Evolutionary conservation across 2,113 vertebrate genomes (phyloP), one percentile per base, ranked within the genome.

Genomic region (Otolemur garnettii): DNA sequence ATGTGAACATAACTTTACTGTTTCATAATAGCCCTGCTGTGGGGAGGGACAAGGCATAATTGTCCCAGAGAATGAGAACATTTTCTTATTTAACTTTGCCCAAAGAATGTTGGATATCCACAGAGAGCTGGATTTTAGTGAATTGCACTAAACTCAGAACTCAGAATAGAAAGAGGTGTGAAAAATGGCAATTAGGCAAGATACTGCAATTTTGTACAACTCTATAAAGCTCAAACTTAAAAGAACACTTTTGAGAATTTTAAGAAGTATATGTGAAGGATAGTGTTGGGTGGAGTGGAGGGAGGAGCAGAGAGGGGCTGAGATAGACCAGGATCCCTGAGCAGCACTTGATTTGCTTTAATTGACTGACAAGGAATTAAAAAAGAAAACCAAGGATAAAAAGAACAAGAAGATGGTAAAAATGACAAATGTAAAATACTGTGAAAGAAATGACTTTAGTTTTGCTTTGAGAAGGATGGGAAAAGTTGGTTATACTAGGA

Each of bases 401-500:
- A 30, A 92, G 91, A 87, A 91, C 35, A 60, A 92, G 57, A 86
- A 87, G 84, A 88, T 82, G 81, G 71, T 30, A 50, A 97, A 90
- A 88, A 24, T 79, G 64, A 83, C 62, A 91, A 96, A 85, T 69
- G 78, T 87, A 85, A 96, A 97, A 90, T 78, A 71, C 71, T 72
- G n/a, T 87, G 92, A 74, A 60, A 96, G 79, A 84, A 96, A 94
- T 95, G 69, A 77, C 93, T 90, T 10, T 80, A 81, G 57, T 17
- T 96, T 64, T 96, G 91, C 82, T 95, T 93, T 94, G 82, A 95
- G 85, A 62, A 91, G 88, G 59, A 91, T 72, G 97, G 92, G 95
- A 97, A 93, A 97, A 81, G 77, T 93, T 94, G 96, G 89, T 96
- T 93, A 91, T 82, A 69, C 60, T 96, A 94, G 96, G 97, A 97